Percentiles rank a stretch among this genome's conserved stretches.
phyloP scores from a whole-genome alignment of 2,888 invertebrate genomes.

The Pterostichus niger region DNA sequence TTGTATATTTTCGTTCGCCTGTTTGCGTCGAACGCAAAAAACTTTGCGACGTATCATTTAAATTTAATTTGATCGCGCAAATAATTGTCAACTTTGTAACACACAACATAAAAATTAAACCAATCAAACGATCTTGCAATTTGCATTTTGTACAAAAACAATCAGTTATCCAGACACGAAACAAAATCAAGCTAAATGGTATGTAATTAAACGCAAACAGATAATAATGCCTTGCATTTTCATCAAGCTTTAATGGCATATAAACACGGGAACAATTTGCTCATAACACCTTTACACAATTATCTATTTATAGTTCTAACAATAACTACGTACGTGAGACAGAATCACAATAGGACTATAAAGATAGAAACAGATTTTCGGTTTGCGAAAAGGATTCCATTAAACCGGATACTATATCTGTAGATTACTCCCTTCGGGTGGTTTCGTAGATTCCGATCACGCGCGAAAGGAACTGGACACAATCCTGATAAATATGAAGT shows the following conservation, averaged over 20 bases:
- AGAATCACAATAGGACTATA: conserved; percentile 43
- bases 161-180: conserved; percentile 31
- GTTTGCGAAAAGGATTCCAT: conserved; percentile 1
- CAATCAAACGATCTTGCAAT: conserved; percentile 2
- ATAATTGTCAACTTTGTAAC: conserved; percentile 27
- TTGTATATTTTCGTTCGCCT: conserved; percentile 27
- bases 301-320: conserved; percentile 44
- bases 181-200: conserved; percentile 19
- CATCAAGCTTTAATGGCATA: conserved; percentile 42
- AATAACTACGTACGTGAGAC: conserved; percentile 33
- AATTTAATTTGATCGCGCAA: conserved; percentile 24
- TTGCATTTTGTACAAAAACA: conserved; percentile 7
- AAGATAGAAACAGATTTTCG: conserved; percentile 38
- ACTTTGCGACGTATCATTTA: conserved; percentile 29
- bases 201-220: conserved; percentile 33
- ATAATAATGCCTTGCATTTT: conserved; percentile 46
- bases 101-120: conserved; percentile 33
- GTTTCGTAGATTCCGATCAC: conserved; percentile 54
- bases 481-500: conserved; percentile 60
- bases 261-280: conserved; percentile 48
- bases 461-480: conserved; percentile 55
- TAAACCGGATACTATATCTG: not conserved
- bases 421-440: conserved; percentile 31
- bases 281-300: conserved; percentile 27
- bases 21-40: conserved; percentile 4